A percentile compares a stretch with the other conserved stretches of the same genome.
Conservation (phyloP, 2,113 vertebrate species). For the Calyptomena viridis region DNA sequence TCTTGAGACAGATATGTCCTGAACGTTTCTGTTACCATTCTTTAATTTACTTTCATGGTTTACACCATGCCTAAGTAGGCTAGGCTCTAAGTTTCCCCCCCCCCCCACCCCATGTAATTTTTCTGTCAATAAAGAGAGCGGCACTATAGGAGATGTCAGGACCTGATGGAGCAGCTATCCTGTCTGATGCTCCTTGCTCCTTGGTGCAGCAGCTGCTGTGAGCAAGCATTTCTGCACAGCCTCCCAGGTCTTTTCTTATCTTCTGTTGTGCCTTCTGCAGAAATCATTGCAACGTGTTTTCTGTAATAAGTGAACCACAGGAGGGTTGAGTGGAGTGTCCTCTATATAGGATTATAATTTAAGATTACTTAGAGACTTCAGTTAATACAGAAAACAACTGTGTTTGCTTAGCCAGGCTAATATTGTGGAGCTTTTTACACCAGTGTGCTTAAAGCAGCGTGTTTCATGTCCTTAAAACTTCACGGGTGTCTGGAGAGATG, state of each 20-base stretch:
- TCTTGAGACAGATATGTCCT: neutral
- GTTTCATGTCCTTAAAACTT: neutral
- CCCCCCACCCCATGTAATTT: neutral
- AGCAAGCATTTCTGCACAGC: neutral
- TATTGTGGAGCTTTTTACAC: neutral
- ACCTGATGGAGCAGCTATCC: neutral
- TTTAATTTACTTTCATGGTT: neutral
- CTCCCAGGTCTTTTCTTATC: neutral
- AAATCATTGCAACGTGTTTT: neutral
- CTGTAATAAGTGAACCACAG: neutral
- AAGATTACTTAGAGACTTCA: neutral
- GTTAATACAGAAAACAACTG: neutral
- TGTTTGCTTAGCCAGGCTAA: neutral
- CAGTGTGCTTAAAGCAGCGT: neutral
- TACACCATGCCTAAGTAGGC: neutral
- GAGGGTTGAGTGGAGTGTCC: neutral
- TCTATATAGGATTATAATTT: neutral
- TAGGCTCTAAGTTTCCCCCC: neutral
- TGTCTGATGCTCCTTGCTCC: neutral
- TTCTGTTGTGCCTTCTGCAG: neutral
- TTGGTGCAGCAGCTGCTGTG: neutral
- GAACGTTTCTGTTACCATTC: neutral
- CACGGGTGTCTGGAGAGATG: neutral
- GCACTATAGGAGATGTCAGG: neutral
- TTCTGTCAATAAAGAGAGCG: fast-evolving